Base-by-base conservation (phyloP, 2,113 vertebrate genomes). In the Oryzias celebensis region DNA sequence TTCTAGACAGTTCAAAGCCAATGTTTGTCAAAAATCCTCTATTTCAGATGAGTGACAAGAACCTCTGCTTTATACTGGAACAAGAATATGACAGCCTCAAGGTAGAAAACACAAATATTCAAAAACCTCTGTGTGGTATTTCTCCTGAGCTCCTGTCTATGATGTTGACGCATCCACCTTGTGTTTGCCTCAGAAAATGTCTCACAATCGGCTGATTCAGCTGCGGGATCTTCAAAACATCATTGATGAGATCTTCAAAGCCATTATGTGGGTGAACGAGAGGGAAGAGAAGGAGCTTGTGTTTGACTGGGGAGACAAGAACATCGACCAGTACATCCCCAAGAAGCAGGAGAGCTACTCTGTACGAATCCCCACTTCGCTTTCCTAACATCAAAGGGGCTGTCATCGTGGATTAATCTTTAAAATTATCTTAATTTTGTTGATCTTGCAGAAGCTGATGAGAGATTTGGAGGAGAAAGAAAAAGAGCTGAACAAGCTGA, bases 191-290 rank as follows among this genome's bases (percentile, higher is more conserved):
- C 71, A 98, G 97, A 98, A 96, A 95, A 91, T 93, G 2, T 98
- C 96, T 41, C 91, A 92, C 53, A 89, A 81, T 62, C 94, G 95
- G 45, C 75, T 90, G 78, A 83, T 71, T 68, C 96, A 99, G 45
- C 92, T 98, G 66, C 92, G 91, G 0, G 96, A 96, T 2, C 93
- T 99, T 60, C 93, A 96, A 90, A 87, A 59, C 84, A 95, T 99
- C 86, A 95, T 99, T 18, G 91, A 94, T 51, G 95, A 96, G 68
- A 94, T 96, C 7, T 96, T 93, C 75, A 84, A 75, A 1, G 95
- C 94, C 86, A 99, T 99, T 87, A 98, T 99, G 93, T 99, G 97
- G 97, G 97, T 99, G 83, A 99, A 99, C 7, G 96, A 96, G 75
- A 92, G 86, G 0, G 97, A 98, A 81, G 97, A 99, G 64, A 94